Evolutionary conservation across 2,888 invertebrate species (phyloP).

Genomic region (Onchidella celtica): DNA sequence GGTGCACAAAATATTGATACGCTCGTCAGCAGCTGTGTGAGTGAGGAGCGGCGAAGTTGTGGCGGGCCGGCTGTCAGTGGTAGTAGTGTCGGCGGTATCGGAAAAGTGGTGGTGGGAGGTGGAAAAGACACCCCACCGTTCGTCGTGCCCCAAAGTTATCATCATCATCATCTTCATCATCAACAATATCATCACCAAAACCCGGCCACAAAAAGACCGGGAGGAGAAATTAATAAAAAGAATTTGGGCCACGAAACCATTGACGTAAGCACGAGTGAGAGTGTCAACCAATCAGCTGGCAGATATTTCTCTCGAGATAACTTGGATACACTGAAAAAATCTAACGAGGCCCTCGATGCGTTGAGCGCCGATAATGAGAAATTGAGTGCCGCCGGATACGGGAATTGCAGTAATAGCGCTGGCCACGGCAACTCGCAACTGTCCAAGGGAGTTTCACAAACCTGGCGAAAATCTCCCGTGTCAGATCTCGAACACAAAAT

Average conservation of each 20-base stretch:
- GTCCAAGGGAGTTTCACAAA: background rate
- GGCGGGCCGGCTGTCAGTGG: background rate
- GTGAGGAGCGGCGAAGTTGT: background rate
- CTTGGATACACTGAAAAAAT: slow-evolving; percentile 18
- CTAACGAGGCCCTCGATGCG: slow-evolving; percentile 15
- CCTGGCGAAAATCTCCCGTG: slow-evolving; percentile 7
- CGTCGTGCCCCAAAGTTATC: slow-evolving; percentile 41
- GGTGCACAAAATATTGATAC: slow-evolving; percentile 26
- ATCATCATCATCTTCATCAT: slow-evolving; percentile 8
- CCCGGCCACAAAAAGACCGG: background rate
- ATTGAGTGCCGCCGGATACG: background rate
- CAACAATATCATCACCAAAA: slow-evolving; percentile 14
- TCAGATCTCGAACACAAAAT: slow-evolving; percentile 26
- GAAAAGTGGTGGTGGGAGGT: background rate
- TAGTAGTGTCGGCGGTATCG: background rate
- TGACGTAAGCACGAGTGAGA: background rate
- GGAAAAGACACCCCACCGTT: slow-evolving; percentile 34
- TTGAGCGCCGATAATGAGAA: background rate
- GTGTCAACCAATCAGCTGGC: slow-evolving; percentile 12
- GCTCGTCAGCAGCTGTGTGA: background rate
- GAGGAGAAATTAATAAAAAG: background rate
- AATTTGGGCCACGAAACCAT: background rate
- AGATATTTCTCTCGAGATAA: slow-evolving; percentile 13
- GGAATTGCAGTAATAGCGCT: background rate
- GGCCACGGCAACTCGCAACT: background rate